Percentiles rank a stretch among this genome's conserved stretches.
Evolutionary conservation across 2,797 vertebrate species (phyloP).

Genomic region (Girardinus metallicus): DNA sequence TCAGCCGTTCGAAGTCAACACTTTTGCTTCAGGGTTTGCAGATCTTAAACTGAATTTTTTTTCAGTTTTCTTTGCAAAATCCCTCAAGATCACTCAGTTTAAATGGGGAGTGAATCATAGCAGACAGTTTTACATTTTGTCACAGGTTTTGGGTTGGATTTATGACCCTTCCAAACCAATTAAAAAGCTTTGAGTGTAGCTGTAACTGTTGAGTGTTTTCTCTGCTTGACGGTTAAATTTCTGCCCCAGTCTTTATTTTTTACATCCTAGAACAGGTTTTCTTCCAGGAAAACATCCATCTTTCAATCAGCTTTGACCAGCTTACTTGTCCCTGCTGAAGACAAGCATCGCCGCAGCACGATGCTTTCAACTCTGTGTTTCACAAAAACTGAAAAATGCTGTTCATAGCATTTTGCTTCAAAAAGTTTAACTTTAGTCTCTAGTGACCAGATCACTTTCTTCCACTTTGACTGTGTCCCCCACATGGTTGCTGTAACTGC

Average conservation of each 20-base stretch:
- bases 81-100: neutral
- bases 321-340: neutral
- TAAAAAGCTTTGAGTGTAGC: neutral
- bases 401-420: neutral
- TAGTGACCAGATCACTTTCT: neutral
- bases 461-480: neutral
- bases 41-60: neutral
- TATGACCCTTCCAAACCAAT: neutral
- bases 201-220: neutral
- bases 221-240: neutral
- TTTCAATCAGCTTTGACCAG: neutral
- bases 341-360: neutral
- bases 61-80: neutral
- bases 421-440: neutral
- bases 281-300: neutral
- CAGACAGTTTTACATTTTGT: neutral
- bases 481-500: neutral
- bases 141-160: neutral
- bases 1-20: neutral
- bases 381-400: too few species aligned
- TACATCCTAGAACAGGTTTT: neutral
- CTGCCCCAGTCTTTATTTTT: neutral
- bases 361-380: neutral
- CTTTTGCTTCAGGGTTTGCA: neutral
- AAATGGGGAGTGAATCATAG: neutral